Percentiles rank a stretch among this genome's conserved stretches.
Conservation (phyloP, 2,797 vertebrate genomes). For the Enteromius fasciolatus region DNA sequence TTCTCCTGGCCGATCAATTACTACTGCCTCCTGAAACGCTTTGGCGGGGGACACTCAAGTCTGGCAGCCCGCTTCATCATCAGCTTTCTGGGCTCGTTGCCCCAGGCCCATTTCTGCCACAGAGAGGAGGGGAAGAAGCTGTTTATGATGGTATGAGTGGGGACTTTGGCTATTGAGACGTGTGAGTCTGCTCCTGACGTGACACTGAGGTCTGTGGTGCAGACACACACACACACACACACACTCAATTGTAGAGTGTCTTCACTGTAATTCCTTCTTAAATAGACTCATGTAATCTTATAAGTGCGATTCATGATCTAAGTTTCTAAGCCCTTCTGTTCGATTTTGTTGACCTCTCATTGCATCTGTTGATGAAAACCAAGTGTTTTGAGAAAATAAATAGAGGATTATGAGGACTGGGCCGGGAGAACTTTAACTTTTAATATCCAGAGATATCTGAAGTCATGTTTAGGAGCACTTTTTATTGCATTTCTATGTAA, state of each 20-base stretch:
- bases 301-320: conserved; percentile 20
- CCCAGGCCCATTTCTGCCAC: conserved; percentile 56
- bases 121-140: conserved; percentile 25
- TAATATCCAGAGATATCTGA: conserved; percentile 62
- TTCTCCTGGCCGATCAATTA: conserved; percentile 61
- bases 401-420: background rate
- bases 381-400: conserved; percentile 8
- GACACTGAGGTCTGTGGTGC: background rate
- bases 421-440: conserved; percentile 15
- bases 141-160: conserved; percentile 44
- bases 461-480: conserved; percentile 75
- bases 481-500: conserved; percentile 79
- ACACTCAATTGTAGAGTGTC: background rate
- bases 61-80: conserved; percentile 60
- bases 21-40: conserved; percentile 56
- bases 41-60: conserved; percentile 58
- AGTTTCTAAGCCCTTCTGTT: background rate
- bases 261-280: conserved; percentile 4
- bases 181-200: conserved; percentile 16
- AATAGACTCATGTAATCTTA: background rate
- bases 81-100: conserved; percentile 59
- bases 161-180: conserved; percentile 34
- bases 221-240: background rate
- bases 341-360: background rate
- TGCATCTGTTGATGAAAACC: conserved; percentile 11